Evolutionary conservation across 2,888 invertebrate species (phyloP).

Genomic region (Stenichneumon culpator): DNA sequence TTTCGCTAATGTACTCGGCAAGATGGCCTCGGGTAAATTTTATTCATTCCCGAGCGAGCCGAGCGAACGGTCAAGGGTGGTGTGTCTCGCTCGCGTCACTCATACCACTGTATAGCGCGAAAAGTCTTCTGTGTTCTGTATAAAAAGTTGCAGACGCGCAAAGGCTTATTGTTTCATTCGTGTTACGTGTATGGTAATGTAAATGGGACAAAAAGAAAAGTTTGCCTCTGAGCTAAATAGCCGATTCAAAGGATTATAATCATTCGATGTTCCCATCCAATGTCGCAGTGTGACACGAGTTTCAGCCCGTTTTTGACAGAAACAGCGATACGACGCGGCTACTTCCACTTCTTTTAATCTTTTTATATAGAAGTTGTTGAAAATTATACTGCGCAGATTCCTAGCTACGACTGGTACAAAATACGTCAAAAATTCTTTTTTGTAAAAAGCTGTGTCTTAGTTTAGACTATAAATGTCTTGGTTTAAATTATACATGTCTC

Average conservation of each 20-base stretch:
- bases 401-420: background rate
- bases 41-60: constrained; percentile 46
- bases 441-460: background rate
- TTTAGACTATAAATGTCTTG: background rate
- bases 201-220: background rate
- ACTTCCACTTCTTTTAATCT: background rate
- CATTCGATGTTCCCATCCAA: background rate
- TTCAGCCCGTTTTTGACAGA: background rate
- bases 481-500: no score
- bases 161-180: constrained; percentile 44
- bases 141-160: constrained; percentile 25
- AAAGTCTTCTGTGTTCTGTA: constrained; percentile 42
- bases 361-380: background rate
- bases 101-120: constrained; percentile 13
- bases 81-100: constrained; percentile 16
- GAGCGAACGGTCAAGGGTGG: constrained; percentile 37
- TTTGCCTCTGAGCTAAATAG: background rate
- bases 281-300: background rate
- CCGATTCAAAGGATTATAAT: constrained; percentile 27
- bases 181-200: background rate
- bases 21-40: constrained; percentile 64
- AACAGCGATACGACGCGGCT: background rate
- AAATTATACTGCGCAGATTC: background rate
- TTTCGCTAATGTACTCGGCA: constrained; percentile 64
- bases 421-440: background rate